Evolutionary conservation across 2,113 vertebrate genomes (phyloP).

Genomic region (Megaleporinus macrocephalus): DNA sequence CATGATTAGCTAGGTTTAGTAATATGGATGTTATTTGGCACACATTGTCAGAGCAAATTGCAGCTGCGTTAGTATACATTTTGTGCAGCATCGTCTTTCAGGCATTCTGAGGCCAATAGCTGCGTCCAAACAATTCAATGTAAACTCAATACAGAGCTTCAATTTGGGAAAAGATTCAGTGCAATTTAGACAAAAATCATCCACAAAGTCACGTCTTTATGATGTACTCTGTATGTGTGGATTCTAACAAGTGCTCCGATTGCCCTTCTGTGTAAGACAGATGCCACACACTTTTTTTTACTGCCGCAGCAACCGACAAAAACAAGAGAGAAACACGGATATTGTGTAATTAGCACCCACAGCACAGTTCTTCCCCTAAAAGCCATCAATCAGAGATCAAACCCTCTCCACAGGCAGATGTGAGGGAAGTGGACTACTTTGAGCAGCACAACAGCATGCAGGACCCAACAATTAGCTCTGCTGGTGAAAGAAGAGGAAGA

Average conservation of each 20-base stretch:
- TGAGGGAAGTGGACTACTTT: conserved; percentile 1
- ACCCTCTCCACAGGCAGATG: neutral
- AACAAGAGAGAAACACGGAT: neutral
- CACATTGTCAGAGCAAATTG: neutral
- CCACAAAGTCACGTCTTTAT: too few relatives aligned
- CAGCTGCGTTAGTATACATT: neutral
- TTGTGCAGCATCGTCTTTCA: neutral
- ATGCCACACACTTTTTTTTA: conserved; percentile 4
- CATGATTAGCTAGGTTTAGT: neutral
- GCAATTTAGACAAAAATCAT: too few relatives aligned
- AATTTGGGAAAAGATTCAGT: too few relatives aligned
- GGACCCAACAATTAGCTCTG: neutral
- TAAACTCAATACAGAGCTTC: too few relatives aligned
- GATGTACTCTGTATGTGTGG: neutral
- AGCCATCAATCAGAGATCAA: conserved; percentile 19
- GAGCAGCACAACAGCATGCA: neutral
- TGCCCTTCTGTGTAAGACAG: conserved; percentile 25
- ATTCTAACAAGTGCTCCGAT: conserved; percentile 2
- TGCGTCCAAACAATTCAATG: neutral
- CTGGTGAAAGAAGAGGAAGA: neutral
- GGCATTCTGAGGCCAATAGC: neutral
- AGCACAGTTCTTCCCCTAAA: conserved; percentile 4
- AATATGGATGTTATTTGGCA: neutral
- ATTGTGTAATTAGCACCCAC: conserved; percentile 24
- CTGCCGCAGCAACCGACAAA: neutral